A percentile compares a stretch with the other conserved stretches of the same genome.
Evolutionary conservation across 53 echinoderm and acorn worm species (phyloP).

Genomic region (Luidia sarsii): DNA sequence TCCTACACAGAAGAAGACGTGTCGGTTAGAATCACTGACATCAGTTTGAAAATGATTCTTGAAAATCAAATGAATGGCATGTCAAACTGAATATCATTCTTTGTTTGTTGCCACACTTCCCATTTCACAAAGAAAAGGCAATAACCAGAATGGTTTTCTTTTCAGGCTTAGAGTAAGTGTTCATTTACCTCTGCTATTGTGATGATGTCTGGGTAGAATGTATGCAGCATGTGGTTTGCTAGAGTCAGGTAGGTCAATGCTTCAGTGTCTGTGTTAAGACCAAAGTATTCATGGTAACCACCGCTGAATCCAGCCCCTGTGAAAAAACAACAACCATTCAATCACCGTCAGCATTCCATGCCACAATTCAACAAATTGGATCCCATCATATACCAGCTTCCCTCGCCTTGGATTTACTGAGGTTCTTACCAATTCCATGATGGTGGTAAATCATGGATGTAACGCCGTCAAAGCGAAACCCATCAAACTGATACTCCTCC

Average conservation of each 20-base stretch:
- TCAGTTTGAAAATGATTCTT: too few species aligned
- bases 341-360: too few species aligned
- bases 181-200: conserved; percentile 88
- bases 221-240: conserved; percentile 89
- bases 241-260: conserved; percentile 80
- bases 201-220: conserved; percentile 74
- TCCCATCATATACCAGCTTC: too few species aligned
- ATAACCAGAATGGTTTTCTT: too few species aligned
- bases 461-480: conserved; percentile 97
- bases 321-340: too few species aligned
- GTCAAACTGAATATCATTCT: background rate
- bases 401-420: too few species aligned
- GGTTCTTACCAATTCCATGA: conserved; percentile 89
- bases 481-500: conserved; percentile 87
- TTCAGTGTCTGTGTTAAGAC: conserved; percentile 85
- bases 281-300: conserved; percentile 95
- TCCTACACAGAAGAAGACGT: too few species aligned
- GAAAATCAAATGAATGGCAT: too few species aligned
- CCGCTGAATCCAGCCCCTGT: conserved; percentile 88
- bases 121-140: too few species aligned
- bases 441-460: conserved; percentile 99
- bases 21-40: too few species aligned
- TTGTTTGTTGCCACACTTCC: background rate
- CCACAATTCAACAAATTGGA: too few species aligned
- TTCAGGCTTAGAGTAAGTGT: too few species aligned